Evolutionary conservation across 2,113 vertebrate species (phyloP).

Genomic region (Panthera uncia): DNA sequence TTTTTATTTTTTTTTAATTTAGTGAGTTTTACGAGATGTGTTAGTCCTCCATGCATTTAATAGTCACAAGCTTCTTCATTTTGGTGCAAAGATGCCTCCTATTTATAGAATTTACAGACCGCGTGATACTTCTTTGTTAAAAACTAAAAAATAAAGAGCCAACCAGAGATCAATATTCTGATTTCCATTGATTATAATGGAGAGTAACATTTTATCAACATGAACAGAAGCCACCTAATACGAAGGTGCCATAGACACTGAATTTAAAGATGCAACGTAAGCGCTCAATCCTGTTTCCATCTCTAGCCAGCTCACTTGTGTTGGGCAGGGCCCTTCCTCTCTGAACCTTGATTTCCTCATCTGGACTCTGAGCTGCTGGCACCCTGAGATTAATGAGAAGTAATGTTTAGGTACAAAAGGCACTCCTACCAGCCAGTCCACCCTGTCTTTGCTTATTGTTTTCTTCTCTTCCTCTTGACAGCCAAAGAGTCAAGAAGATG

Average conservation of each 20-base stretch:
- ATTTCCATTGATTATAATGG: not conserved
- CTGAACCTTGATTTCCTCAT: not conserved
- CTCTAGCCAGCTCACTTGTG: not conserved
- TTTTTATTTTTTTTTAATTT: not conserved
- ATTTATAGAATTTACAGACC: not conserved
- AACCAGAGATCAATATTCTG: not conserved
- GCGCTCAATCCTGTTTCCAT: not conserved
- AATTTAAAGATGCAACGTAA: not conserved
- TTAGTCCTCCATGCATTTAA: not conserved
- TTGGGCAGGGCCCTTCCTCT: fast-evolving
- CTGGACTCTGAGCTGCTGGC: not conserved
- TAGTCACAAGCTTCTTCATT: not conserved
- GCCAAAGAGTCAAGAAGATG: constrained; percentile 74
- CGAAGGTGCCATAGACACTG: not conserved
- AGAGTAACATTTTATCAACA: not conserved
- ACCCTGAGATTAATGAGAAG: not conserved
- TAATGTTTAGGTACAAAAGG: not conserved
- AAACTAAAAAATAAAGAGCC: not conserved
- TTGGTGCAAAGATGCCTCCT: not conserved
- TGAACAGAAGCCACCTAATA: not conserved
- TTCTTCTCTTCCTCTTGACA: constrained; percentile 57
- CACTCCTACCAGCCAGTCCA: not conserved
- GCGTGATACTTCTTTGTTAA: not conserved
- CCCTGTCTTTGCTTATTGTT: not conserved
- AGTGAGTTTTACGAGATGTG: not conserved